A percentile compares a stretch with the other conserved stretches of the same genome.
Conservation (phyloP, 2,113 vertebrate species). For the Toxotes jaculatrix region DNA sequence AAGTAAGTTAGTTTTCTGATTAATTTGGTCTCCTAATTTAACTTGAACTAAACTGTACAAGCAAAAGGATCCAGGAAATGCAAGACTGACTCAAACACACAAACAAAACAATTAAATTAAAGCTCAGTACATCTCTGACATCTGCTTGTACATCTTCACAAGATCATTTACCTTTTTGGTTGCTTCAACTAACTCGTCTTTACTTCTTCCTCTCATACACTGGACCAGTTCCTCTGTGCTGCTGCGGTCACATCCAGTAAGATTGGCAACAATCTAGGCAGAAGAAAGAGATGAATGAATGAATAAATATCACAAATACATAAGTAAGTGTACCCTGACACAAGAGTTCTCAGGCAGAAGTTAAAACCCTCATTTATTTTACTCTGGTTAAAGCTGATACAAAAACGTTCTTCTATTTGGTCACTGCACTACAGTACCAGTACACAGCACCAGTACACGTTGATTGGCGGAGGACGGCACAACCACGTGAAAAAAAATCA, state of each 20-base stretch:
- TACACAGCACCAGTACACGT: background rate
- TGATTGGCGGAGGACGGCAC: background rate
- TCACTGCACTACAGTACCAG: too few relatives aligned
- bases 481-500: too few relatives aligned
- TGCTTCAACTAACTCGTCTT: slow-evolving; percentile 77
- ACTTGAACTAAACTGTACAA: background rate
- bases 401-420: too few relatives aligned
- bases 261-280: slow-evolving; percentile 79
- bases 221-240: slow-evolving; percentile 78
- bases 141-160: background rate
- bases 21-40: too few relatives aligned
- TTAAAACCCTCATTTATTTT: too few relatives aligned
- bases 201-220: slow-evolving; percentile 80
- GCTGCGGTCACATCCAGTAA: slow-evolving; percentile 77
- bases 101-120: background rate
- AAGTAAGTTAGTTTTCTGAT: background rate
- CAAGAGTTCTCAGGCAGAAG: background rate
- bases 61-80: background rate
- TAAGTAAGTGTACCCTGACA: background rate
- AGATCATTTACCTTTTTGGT: slow-evolving; percentile 63
- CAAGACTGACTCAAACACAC: background rate
- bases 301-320: background rate
- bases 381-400: too few relatives aligned
- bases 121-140: background rate
- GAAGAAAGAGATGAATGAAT: background rate